These are phyloP conservation scores for Ovis canadensis DNA, from an alignment of 2,113 vertebrate species.

Conservation along the genomic window DNA sequence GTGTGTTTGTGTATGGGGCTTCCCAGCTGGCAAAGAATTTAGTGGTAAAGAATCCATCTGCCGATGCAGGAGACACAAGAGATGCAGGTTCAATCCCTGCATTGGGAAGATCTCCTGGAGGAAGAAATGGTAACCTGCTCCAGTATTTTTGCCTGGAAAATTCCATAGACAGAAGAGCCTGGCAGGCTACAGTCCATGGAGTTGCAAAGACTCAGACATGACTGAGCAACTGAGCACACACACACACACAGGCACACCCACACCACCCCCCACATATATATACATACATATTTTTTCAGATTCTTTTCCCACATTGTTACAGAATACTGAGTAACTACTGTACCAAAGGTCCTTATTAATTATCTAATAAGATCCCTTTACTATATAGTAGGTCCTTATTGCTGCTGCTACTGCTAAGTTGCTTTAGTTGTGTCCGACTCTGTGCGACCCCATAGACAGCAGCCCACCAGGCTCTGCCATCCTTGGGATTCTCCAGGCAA, in stretches of 20 bases:
- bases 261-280: background rate
- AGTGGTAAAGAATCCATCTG: background rate
- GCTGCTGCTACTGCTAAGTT: too few species aligned
- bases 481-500: too few species aligned
- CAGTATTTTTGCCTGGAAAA: background rate
- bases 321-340: background rate
- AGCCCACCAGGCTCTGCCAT: too few species aligned
- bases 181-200: background rate
- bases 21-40: background rate
- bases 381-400: background rate
- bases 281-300: background rate
- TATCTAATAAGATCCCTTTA: background rate
- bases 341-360: background rate
- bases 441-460: too few species aligned
- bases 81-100: background rate
- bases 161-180: background rate
- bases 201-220: background rate
- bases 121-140: background rate
- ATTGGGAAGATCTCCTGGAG: background rate
- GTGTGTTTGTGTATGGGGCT: background rate
- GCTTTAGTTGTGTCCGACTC: too few species aligned
- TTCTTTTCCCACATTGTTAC: background rate
- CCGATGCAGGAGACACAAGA: background rate
- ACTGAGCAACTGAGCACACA: background rate
- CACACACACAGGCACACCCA: rapidly evolving